These are phyloP conservation scores for Tachina fera DNA, from an alignment of 2,888 invertebrate genomes.

Conservation along the genomic window DNA sequence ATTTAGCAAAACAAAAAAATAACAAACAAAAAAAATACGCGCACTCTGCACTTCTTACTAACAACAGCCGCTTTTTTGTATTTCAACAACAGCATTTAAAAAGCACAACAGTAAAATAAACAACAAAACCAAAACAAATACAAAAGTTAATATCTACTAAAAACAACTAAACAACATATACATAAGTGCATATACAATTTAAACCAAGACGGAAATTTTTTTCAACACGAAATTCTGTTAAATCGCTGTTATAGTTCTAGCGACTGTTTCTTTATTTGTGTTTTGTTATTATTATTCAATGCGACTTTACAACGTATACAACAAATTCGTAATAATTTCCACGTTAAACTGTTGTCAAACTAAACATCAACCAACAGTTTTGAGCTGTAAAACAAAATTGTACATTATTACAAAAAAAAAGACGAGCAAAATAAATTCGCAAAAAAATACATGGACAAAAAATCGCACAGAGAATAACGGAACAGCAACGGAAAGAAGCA, in stretches of 20 bases:
- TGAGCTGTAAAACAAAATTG: constrained; percentile 72
- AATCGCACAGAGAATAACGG: constrained; percentile 16
- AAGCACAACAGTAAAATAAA: neutral
- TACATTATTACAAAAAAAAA: neutral
- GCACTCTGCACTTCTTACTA: constrained; percentile 43
- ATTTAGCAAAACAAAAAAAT: neutral
- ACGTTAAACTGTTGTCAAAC: constrained; percentile 81
- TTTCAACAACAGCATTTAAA: constrained; percentile 21
- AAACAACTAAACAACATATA: constrained; percentile 11
- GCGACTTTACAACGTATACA: constrained; percentile 73
- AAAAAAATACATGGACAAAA: constrained; percentile 31
- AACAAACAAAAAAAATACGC: neutral
- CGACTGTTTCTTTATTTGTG: constrained; percentile 4
- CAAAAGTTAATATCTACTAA: constrained; percentile 4
- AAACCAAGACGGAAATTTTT: neutral
- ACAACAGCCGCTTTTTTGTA: neutral
- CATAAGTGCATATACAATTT: neutral
- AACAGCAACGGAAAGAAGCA: constrained; percentile 17
- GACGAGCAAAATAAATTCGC: constrained; percentile 10
- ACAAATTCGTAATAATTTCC: constrained; percentile 82
- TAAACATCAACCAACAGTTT: constrained; percentile 79
- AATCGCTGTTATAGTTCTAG: constrained; percentile 11
- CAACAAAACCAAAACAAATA: constrained; percentile 41
- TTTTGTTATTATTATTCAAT: constrained; percentile 31
- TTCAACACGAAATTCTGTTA: constrained; percentile 40